phyloP scores from a whole-genome alignment of 1,140 invertebrate genomes.

The Thalassaphorura encarpata region DNA sequence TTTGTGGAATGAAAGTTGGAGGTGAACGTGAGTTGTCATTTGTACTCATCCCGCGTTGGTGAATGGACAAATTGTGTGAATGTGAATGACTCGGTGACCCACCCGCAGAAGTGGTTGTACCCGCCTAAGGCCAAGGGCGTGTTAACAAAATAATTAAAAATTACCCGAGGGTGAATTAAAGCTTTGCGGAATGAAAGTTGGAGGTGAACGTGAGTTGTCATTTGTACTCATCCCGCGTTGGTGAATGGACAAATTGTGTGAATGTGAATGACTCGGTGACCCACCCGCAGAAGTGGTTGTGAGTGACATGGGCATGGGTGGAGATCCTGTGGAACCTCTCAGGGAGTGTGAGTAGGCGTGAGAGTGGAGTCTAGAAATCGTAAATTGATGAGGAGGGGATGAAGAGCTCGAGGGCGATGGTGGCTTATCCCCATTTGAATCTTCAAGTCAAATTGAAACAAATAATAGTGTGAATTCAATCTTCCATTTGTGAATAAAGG shows the following conservation, averaged over 20 bases:
- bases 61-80: background rate
- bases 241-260: constrained; percentile 17
- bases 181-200: constrained; percentile 24
- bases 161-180: constrained; percentile 25
- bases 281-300: constrained; percentile 18
- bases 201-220: constrained; percentile 25
- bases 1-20: constrained; percentile 25
- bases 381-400: constrained; percentile 27
- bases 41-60: constrained; percentile 1
- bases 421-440: constrained; percentile 25
- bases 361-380: constrained; percentile 30
- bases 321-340: constrained; percentile 13
- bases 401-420: constrained; percentile 25
- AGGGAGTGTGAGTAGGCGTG: constrained; percentile 2
- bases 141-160: no score
- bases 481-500: no score
- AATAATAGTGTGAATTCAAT: no score
- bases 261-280: constrained; percentile 13
- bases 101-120: no score
- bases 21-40: constrained; percentile 26
- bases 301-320: constrained; percentile 31
- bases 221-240: constrained; percentile 12
- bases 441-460: constrained; percentile 21
- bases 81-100: background rate
- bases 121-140: no score